A percentile compares a stretch with the other conserved stretches of the same genome.
Evolutionary conservation across 2,113 vertebrate species (phyloP).

Genomic region (Micronycteris hirsuta): DNA sequence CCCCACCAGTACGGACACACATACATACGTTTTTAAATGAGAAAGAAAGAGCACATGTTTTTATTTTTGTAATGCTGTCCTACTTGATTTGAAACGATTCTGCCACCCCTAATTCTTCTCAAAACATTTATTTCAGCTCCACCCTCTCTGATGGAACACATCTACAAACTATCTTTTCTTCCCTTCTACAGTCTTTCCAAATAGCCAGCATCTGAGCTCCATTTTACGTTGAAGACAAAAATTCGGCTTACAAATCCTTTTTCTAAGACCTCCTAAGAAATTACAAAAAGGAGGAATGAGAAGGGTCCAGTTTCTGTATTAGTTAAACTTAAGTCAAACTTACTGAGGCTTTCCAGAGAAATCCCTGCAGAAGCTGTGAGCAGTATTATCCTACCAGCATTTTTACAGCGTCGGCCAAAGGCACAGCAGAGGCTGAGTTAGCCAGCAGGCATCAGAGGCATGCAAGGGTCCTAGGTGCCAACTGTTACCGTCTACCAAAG

Average conservation of each 20-base stretch:
- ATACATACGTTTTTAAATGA: not conserved
- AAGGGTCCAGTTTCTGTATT: not conserved
- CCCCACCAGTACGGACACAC: not conserved
- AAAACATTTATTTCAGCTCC: not conserved
- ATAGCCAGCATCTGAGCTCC: not conserved
- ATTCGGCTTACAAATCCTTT: not conserved
- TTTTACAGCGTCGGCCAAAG: not conserved
- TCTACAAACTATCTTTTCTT: not conserved
- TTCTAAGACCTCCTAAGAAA: not conserved
- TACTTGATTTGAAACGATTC: conserved; percentile 5
- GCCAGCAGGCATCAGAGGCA: not conserved
- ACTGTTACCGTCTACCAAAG: not conserved
- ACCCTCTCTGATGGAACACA: not conserved
- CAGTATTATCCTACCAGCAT: not conserved
- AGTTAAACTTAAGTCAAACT: not conserved
- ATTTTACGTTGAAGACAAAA: not conserved
- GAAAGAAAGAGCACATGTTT: not conserved
- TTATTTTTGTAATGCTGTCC: not conserved
- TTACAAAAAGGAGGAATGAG: not conserved
- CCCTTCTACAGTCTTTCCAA: not conserved
- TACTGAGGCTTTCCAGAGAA: not conserved
- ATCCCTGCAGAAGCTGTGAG: not conserved
- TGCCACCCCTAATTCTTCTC: not conserved
- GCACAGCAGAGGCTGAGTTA: not conserved
- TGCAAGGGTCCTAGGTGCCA: not conserved